A percentile compares a stretch with the other conserved stretches of the same genome.
Conservation (phyloP, 2,797 vertebrate species). For the Dendrocincla tyrannina region DNA sequence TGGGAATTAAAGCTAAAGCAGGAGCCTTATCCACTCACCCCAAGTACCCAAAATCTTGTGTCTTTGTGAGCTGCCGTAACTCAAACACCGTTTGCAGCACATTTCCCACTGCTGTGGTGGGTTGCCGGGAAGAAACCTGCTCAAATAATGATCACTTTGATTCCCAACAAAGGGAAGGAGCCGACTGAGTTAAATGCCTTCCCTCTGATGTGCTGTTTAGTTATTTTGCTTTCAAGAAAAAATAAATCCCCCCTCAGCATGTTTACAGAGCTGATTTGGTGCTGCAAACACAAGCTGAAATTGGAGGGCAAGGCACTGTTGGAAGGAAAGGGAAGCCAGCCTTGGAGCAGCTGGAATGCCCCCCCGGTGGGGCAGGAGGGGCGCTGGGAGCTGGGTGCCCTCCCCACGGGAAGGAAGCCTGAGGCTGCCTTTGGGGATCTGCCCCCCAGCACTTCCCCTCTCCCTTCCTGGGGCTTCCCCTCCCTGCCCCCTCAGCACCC, state of each 20-base stretch:
- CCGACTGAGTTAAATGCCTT: background rate
- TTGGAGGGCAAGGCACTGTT: background rate
- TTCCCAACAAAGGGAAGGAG: background rate
- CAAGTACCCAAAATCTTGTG: fast-evolving
- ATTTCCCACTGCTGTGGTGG: background rate
- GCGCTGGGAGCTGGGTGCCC: fast-evolving
- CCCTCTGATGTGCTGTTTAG: conserved; percentile 8
- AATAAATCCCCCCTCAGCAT: background rate
- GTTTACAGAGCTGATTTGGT: background rate
- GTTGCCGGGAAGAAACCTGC: background rate
- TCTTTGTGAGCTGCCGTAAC: fast-evolving
- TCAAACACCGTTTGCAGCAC: fast-evolving
- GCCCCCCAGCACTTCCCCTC: background rate
- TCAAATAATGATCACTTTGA: background rate
- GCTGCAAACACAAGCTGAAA: background rate
- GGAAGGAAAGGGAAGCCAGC: background rate
- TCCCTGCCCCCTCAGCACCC: fast-evolving
- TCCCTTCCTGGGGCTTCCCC: background rate
- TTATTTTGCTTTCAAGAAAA: conserved; percentile 17
- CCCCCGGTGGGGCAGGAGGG: fast-evolving
- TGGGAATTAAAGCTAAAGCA: fast-evolving
- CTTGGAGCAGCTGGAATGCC: fast-evolving
- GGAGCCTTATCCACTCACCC: background rate
- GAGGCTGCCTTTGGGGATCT: background rate
- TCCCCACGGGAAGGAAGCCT: background rate